A percentile compares a stretch with the other conserved stretches of the same genome.
phyloP scores from a whole-genome alignment of 2,888 invertebrate species.

The Cheilosia scutellata region DNA sequence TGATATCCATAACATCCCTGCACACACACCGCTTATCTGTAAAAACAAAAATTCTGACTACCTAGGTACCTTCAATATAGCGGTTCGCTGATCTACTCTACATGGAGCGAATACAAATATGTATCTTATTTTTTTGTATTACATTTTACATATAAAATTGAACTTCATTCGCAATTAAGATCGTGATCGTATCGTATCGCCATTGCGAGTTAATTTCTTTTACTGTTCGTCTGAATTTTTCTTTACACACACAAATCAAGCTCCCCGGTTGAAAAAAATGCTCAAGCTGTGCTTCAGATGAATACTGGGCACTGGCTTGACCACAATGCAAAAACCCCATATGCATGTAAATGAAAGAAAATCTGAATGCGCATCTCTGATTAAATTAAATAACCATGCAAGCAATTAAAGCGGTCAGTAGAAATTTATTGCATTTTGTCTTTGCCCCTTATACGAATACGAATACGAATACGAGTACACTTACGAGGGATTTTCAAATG shows the following conservation, averaged over 20 bases:
- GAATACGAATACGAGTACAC: not conserved
- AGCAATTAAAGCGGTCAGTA: slow-evolving; percentile 51
- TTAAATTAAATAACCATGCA: slow-evolving; percentile 47
- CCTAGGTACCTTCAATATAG: not conserved
- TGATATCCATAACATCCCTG: too few species aligned
- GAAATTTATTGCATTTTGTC: slow-evolving; percentile 32
- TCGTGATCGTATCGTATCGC: slow-evolving; percentile 34
- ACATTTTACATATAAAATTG: slow-evolving; percentile 12
- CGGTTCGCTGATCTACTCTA: slow-evolving; percentile 26
- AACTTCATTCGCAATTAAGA: slow-evolving; percentile 35
- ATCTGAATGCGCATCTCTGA: slow-evolving; percentile 40
- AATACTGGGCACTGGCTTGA: not conserved
- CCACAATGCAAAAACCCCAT: slow-evolving; percentile 4
- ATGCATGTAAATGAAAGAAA: slow-evolving; percentile 45
- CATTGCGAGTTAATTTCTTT: slow-evolving; percentile 39
- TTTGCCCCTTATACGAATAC: not conserved
- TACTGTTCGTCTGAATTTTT: slow-evolving; percentile 34
- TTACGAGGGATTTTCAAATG: not conserved
- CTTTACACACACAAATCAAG: not conserved
- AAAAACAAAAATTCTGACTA: not conserved
- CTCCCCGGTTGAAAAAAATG: slow-evolving; percentile 12
- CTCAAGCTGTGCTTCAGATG: slow-evolving; percentile 24
- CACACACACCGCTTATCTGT: too few species aligned
- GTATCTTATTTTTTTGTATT: slow-evolving; percentile 2
- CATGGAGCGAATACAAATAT: not conserved